Evolutionary conservation across 2,888 invertebrate genomes (phyloP).

Genomic region (Meiosimyza decipiens): DNA sequence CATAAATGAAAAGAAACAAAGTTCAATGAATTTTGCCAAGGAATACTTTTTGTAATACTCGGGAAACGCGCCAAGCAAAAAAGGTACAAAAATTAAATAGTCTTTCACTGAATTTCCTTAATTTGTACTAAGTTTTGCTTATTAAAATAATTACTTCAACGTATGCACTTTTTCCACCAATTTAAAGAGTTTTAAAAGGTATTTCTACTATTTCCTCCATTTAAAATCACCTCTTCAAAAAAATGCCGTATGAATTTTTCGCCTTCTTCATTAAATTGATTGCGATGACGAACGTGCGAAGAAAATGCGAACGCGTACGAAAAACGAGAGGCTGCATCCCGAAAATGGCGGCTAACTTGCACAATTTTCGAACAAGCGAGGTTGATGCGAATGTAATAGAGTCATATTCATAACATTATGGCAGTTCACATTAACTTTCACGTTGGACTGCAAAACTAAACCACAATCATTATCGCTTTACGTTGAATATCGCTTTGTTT

Average conservation of each 20-base stretch:
- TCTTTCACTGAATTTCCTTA: neutral
- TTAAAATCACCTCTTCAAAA: neutral
- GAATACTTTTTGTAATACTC: neutral
- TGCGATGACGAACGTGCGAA: slow-evolving; percentile 12
- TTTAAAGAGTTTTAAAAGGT: neutral
- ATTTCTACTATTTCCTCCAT: slow-evolving; percentile 2
- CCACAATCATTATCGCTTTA: too few species aligned
- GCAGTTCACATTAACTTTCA: too few species aligned
- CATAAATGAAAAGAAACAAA: slow-evolving; percentile 7
- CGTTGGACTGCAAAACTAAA: too few species aligned
- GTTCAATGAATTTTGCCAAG: neutral
- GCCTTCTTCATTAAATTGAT: slow-evolving; percentile 3
- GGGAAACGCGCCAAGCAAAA: neutral
- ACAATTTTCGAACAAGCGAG: neutral
- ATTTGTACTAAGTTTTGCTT: slow-evolving; percentile 13
- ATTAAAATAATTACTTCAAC: neutral
- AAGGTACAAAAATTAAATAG: neutral
- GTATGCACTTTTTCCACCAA: neutral
- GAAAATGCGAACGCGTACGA: slow-evolving; percentile 10
- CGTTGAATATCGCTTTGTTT: too few species aligned
- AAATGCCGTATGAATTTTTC: slow-evolving; percentile 9
- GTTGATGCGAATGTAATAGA: too few species aligned
- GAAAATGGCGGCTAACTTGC: slow-evolving; percentile 33
- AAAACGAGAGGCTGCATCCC: slow-evolving; percentile 36
- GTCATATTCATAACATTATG: too few species aligned